These are phyloP conservation scores for Streptopelia turtur DNA, from an alignment of 2,797 vertebrate species.

Conservation along the genomic window DNA sequence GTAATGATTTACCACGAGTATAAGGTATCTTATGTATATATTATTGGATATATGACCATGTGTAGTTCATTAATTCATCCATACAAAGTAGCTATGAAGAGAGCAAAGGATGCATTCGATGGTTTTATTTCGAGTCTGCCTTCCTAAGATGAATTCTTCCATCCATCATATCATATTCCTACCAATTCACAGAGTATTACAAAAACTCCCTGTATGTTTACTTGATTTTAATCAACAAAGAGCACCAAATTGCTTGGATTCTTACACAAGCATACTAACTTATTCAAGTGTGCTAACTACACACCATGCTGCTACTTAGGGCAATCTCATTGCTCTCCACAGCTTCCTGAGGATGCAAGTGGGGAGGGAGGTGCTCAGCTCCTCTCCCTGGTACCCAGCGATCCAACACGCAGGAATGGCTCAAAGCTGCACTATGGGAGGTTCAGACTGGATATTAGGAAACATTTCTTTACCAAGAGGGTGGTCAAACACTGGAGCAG, in stretches of 20 bases:
- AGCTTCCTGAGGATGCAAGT: neutral
- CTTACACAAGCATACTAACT: neutral
- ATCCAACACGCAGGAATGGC: accelerated
- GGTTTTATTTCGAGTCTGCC: neutral
- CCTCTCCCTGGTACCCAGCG: neutral
- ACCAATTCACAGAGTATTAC: neutral
- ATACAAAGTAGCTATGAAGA: neutral
- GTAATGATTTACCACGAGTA: neutral
- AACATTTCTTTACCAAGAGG: accelerated
- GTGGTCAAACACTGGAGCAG: neutral
- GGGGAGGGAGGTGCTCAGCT: neutral
- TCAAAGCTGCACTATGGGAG: neutral
- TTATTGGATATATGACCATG: neutral
- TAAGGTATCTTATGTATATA: neutral
- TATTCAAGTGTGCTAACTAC: neutral
- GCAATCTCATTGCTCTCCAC: neutral
- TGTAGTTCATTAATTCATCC: neutral
- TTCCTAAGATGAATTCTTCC: neutral
- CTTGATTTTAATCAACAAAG: neutral
- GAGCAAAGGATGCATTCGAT: neutral
- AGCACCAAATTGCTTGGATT: neutral
- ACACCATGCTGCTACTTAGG: neutral
- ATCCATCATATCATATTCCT: neutral
- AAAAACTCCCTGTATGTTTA: neutral
- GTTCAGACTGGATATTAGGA: neutral